Evolutionary conservation across 2,113 vertebrate species (phyloP).

Genomic region (Strigops habroptila): DNA sequence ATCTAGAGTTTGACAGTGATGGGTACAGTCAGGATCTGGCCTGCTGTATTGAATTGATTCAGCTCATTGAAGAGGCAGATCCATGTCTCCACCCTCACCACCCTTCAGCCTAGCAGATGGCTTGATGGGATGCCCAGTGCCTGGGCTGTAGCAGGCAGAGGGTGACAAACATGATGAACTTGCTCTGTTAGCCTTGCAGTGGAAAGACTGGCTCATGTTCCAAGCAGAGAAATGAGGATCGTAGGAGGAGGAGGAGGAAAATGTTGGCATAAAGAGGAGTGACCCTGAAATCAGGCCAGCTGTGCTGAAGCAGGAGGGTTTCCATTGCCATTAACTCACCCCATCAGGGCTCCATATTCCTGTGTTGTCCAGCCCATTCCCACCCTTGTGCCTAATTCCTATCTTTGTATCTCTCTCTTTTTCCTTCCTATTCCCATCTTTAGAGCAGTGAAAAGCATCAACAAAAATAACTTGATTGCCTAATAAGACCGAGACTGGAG

Average conservation of each 20-base stretch:
- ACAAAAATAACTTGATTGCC: not conserved
- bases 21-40: not conserved
- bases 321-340: not conserved
- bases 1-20: not conserved
- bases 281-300: not conserved
- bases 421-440: not conserved
- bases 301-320: not conserved
- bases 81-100: not conserved
- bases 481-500: not conserved
- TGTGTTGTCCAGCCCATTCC: not conserved
- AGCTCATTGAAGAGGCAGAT: not conserved
- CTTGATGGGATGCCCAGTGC: not conserved
- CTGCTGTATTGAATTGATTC: not conserved
- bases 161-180: not conserved
- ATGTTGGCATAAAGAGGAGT: not conserved
- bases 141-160: not conserved
- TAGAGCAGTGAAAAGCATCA: not conserved
- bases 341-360: not conserved
- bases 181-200: not conserved
- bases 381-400: not conserved
- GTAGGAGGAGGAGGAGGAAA: not conserved
- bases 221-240: not conserved
- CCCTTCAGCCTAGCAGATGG: not conserved
- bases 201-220: not conserved
- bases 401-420: not conserved